These are phyloP conservation scores for Gymnarchus niloticus DNA, from an alignment of 2,113 vertebrate species.

Conservation along the genomic window DNA sequence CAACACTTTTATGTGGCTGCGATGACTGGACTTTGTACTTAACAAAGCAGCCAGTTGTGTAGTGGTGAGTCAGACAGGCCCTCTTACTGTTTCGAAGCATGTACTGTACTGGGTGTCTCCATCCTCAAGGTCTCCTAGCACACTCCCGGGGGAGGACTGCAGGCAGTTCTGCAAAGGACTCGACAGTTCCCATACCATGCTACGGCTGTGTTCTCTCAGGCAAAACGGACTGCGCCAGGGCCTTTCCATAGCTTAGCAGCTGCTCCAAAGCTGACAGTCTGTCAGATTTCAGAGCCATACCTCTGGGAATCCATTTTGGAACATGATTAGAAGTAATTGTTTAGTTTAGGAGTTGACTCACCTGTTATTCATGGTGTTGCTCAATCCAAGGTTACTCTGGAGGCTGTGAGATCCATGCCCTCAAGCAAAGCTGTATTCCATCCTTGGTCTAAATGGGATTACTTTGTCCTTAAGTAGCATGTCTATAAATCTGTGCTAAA, in stretches of 20 bases:
- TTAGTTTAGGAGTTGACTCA: not conserved
- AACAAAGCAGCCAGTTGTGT: not conserved
- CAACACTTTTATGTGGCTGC: not conserved
- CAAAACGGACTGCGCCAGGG: not conserved
- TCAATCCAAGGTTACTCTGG: not conserved
- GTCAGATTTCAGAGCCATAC: not conserved
- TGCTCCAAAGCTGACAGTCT: not conserved
- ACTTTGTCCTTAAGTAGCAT: constrained; percentile 9
- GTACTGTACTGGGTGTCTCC: not conserved
- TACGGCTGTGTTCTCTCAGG: not conserved
- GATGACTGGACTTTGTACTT: not conserved
- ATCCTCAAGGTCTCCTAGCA: not conserved
- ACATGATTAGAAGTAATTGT: not conserved
- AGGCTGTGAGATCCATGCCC: not conserved
- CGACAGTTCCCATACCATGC: not conserved
- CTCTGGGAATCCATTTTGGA: not conserved
- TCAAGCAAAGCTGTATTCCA: not conserved
- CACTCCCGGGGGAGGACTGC: not conserved
- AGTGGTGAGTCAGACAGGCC: not conserved
- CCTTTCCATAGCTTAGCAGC: not conserved
- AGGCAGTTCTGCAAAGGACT: not conserved
- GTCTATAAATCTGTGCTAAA: not conserved
- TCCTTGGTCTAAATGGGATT: not conserved
- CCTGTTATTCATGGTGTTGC: not conserved
- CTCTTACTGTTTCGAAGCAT: not conserved